A percentile compares a stretch with the other conserved stretches of the same genome.
These are phyloP conservation scores for Mythimna impura DNA, from an alignment of 2,888 invertebrate species.

Conservation along the genomic window DNA sequence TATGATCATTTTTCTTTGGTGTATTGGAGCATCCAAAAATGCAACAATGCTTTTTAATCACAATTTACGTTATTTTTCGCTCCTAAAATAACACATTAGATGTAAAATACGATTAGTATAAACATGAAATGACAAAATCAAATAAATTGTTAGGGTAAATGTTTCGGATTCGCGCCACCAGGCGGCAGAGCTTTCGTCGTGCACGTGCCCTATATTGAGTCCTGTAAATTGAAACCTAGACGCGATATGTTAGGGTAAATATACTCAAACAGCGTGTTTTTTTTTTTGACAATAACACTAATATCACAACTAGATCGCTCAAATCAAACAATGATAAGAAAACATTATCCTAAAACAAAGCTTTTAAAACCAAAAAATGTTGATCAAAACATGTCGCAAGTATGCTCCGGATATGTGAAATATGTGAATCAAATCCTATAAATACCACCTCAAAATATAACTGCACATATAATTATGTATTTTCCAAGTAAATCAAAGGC, in stretches of 20 bases:
- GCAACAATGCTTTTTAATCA: too few species aligned
- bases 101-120: too few species aligned
- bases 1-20: too few species aligned
- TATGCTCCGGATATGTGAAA: too few species aligned
- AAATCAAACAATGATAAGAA: background rate
- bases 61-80: too few species aligned
- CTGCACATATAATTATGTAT: background rate
- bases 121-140: too few species aligned
- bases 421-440: background rate
- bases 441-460: background rate
- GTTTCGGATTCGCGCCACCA: too few species aligned
- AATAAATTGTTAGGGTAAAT: too few species aligned
- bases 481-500: background rate
- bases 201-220: too few species aligned
- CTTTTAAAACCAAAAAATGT: background rate
- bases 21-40: too few species aligned
- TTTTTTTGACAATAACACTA: background rate
- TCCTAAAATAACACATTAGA: too few species aligned
- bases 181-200: too few species aligned
- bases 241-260: background rate
- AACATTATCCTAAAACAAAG: background rate
- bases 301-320: background rate
- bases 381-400: background rate
- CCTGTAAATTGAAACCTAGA: background rate
- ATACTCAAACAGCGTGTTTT: background rate